Percentiles rank a stretch among this genome's conserved stretches.
These are phyloP conservation scores for Cephus cinctus DNA, from an alignment of 1,140 invertebrate species.

Conservation along the genomic window DNA sequence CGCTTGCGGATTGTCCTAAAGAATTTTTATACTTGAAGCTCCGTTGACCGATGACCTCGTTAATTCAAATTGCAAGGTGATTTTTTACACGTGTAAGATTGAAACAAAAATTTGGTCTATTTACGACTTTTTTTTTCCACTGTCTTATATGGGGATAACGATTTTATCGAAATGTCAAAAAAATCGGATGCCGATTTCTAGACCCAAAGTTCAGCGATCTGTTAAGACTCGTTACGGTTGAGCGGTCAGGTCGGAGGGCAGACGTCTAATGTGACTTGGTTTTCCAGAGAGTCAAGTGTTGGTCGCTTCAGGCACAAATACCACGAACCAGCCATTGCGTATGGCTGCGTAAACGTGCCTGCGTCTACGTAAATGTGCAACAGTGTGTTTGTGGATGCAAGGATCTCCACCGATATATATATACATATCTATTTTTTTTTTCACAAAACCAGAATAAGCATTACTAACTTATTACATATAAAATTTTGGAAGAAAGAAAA, in stretches of 20 bases:
- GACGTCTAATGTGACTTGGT: constrained; percentile 49
- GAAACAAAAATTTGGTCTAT: too few relatives aligned
- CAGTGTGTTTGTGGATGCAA: constrained; percentile 23
- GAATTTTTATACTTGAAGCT: background rate
- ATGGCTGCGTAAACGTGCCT: constrained; percentile 14
- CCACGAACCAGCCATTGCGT: constrained; percentile 5
- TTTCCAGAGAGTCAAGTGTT: constrained; percentile 48
- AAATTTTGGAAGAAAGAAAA: too few relatives aligned
- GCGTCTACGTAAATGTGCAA: constrained; percentile 23
- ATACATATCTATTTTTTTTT: background rate
- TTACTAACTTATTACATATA: background rate
- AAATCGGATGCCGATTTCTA: too few relatives aligned
- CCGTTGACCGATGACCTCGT: background rate
- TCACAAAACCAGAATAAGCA: background rate
- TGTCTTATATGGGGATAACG: too few relatives aligned
- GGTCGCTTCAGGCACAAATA: constrained; percentile 15
- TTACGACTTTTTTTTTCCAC: too few relatives aligned
- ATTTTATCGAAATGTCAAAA: too few relatives aligned
- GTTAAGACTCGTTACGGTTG: constrained; percentile 31
- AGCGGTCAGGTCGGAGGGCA: constrained; percentile 49
- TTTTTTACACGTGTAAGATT: too few relatives aligned
- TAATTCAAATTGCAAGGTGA: too few relatives aligned
- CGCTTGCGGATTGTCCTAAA: background rate
- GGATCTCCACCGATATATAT: constrained; percentile 37
- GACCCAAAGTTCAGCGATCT: too few relatives aligned